Conservation (phyloP, 2,797 vertebrate genomes). For the Poecile montanus region DNA sequence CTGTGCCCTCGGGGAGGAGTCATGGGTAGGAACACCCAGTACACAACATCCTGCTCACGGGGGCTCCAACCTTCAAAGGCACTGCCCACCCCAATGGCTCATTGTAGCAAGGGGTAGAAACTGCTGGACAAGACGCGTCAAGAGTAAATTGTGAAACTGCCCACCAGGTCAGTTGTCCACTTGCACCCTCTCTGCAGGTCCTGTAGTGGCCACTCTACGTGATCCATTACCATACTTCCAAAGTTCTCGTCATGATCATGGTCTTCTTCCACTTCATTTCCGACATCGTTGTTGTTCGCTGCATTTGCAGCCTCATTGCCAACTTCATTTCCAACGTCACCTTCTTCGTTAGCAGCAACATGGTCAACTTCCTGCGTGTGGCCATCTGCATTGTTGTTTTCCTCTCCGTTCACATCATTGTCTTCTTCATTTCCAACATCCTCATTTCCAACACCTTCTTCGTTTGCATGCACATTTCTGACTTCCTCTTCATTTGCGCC, state of each 20-base stretch:
- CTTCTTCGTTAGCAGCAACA: background rate
- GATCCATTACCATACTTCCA: background rate
- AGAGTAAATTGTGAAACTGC: rapidly evolving
- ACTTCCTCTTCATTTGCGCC: background rate
- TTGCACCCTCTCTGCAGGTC: background rate
- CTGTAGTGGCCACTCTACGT: background rate
- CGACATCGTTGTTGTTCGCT: background rate
- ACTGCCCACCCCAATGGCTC: background rate
- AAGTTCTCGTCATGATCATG: rapidly evolving
- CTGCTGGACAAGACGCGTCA: rapidly evolving
- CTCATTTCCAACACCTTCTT: background rate
- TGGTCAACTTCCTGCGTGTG: no score
- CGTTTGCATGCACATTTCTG: no score
- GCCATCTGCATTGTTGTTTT: background rate
- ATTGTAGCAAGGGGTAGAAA: background rate
- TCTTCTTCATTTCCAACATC: background rate
- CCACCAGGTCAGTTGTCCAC: background rate
- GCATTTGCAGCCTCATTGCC: background rate
- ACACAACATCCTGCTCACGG: background rate
- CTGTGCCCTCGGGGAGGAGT: background rate
- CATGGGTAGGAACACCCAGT: background rate
- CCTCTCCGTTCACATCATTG: background rate
- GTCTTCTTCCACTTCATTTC: background rate
- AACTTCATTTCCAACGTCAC: background rate
- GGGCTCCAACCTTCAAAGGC: background rate